Evolutionary conservation across 2,888 invertebrate species (phyloP).

Genomic region (Tryphoninae sp.): DNA sequence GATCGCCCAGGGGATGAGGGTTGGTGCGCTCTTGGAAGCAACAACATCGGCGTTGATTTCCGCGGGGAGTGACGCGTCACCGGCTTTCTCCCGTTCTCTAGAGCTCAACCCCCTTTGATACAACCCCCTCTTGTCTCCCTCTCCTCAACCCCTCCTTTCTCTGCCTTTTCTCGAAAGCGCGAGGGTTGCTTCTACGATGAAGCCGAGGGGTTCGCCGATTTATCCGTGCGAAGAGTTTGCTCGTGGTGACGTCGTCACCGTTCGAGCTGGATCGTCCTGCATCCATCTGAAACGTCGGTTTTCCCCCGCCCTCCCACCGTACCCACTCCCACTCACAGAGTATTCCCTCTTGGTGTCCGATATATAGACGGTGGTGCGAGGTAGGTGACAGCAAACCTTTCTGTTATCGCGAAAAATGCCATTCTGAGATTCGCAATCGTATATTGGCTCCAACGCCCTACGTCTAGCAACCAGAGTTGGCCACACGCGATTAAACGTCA

Average conservation of each 20-base stretch:
- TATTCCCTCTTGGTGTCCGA: neutral
- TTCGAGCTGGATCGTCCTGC: conserved; percentile 33
- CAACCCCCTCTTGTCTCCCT: conserved; percentile 6
- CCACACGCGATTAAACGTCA: neutral
- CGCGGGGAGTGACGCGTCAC: conserved; percentile 75
- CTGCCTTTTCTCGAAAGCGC: neutral
- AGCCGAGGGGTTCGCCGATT: conserved; percentile 54
- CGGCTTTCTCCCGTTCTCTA: conserved; percentile 53
- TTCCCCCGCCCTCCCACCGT: conserved; percentile 51
- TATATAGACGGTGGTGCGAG: neutral
- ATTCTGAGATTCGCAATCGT: conserved; percentile 51
- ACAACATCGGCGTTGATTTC: conserved; percentile 75
- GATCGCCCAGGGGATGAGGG: conserved; percentile 53
- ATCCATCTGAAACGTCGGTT: conserved; percentile 57
- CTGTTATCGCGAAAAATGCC: conserved; percentile 37
- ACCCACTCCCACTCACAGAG: conserved; percentile 21
- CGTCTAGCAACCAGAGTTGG: neutral
- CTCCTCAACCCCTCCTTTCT: neutral
- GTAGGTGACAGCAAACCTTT: conserved; percentile 34
- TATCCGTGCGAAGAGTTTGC: conserved; percentile 56
- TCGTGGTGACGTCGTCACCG: conserved; percentile 51
- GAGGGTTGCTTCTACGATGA: conserved; percentile 46
- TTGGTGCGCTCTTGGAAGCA: conserved; percentile 65
- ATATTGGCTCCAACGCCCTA: neutral
- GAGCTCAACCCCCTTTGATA: conserved; percentile 9